Base-by-base conservation (phyloP, 2,113 vertebrate species). In the Carassius carassius region DNA sequence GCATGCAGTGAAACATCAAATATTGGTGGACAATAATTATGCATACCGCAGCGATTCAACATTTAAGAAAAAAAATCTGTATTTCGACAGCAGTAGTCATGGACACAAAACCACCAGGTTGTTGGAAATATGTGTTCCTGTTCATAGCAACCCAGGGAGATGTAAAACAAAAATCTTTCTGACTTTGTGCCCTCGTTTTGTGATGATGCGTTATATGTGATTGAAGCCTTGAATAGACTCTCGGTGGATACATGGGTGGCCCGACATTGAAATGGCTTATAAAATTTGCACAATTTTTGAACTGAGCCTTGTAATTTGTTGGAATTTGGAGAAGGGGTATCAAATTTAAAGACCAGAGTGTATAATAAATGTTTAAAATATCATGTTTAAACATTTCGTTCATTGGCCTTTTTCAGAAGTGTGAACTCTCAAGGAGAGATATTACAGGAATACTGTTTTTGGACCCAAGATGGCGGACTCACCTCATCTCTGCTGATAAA, bases 401-500 rank as follows among this genome's bases (percentile, higher is more conserved):
- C 84, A 10, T 82, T 16, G 77, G 54, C 21, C 54, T 65, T 79
- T 25, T 51, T 65, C 25, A 77, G 35, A 84, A 86, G 85, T 84
- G 82, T 86, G 79, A 88, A 90, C 67, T 88, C 67, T 87, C 75
- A 19, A 69, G 84, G 69, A 82, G 49, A 47, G 67, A 86, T 74
- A 80, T 87, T 73, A 35, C 70, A 90, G 75, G 73, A 86, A 81
- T 88, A 85, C 81, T 85, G 73, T 84, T 86, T 87, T 85, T 75
- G 87, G 77, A 86, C 25, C 17, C 1, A 17, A 67, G 83, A 87
- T 58, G 41, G 74, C 29, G 8, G 41, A 37, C 37, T 88, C 60
- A 86, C 83, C 73, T 90, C 81, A 65, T 75, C 25, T 86, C 78
- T 29, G 63, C 65, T 89, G 86, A 90, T 86, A 87, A 86, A 88